Evolutionary conservation across 2,797 vertebrate genomes (phyloP), one percentile per base, ranked within the genome.

Genomic region (Anomalospiza imberbis): DNA sequence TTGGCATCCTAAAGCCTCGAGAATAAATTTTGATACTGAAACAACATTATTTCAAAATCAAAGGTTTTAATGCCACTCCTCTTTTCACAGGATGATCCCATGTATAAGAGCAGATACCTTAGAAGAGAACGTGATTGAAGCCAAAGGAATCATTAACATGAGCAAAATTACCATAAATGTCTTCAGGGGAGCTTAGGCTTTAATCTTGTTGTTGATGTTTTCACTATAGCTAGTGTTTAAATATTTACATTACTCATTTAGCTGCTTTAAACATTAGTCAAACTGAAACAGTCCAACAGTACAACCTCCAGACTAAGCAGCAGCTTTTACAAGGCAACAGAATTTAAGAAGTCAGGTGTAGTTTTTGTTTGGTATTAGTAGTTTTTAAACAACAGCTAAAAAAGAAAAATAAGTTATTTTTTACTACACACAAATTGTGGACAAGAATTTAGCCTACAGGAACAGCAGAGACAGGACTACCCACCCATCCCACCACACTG

Each of bases 231-330:
- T 82, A 38, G 63, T 34, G 51, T 89, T 91, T 82, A 79, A 94
- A 88, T 53, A 65, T 54, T 67, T 66, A 65, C 50, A 82, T 85
- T 70, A 51, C n/a, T 82, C 54, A 68, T 55, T 86, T 58, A 85
- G 71, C 44, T 60, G n/a, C 51, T 94, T 78, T 70, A 92, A 88
- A 78, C 38, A 75, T 67, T 28, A 84, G 38, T 71, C 31, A 74
- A 84, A 77, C 2, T 29, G 6, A 55, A 74, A 61, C 2, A 71
- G 65, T 20, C 53, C 16, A 74, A 53, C 2, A 68, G 22, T 19
- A 17, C 21, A 75, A 65, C 10, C 47, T 88, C 6, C 8, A 91
- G 38, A 54, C 16, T 16, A 68, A 62, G 55, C 25, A 80, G 48
- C 44, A 83, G n/a, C 45, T 83, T 83, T 36, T 54, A 75, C 80